Percentiles rank a stretch among this genome's conserved stretches.
phyloP scores from a whole-genome alignment of 1,140 invertebrate species.

The Drosophila grimshawi region DNA sequence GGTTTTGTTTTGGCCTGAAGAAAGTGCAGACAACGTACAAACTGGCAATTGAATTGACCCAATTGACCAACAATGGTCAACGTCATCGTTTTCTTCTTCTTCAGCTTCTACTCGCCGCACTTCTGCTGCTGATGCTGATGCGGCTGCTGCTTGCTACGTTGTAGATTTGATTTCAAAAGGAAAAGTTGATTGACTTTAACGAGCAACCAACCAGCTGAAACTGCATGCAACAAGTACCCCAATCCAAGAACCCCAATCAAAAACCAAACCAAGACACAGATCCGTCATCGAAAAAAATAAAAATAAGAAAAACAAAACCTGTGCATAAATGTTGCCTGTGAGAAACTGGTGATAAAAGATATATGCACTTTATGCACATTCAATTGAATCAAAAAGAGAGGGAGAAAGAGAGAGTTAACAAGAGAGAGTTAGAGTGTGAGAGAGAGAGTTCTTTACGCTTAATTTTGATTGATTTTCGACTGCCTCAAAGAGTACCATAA shows the following conservation, averaged over 20 bases:
- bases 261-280: constrained; percentile 30
- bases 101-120: background rate
- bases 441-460: no score
- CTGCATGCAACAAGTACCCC: constrained; percentile 50
- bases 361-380: no score
- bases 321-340: no score
- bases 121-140: no score
- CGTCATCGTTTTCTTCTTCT: constrained; percentile 13
- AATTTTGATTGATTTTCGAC: no score
- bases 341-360: no score
- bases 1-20: constrained; percentile 40
- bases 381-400: no score
- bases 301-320: no score
- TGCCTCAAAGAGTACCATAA: no score
- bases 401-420: no score
- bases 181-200: constrained; percentile 81
- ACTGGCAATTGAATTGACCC: constrained; percentile 74
- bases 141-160: constrained; percentile 1
- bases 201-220: constrained; percentile 51
- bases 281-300: constrained; percentile 42
- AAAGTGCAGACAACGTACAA: constrained; percentile 52
- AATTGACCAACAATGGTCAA: constrained; percentile 74
- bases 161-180: constrained; percentile 73
- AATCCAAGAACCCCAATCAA: constrained; percentile 1
- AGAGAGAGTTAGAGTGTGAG: no score